Conservation (phyloP, 2,797 vertebrate species). For the Pangasius sanitwongsei region DNA sequence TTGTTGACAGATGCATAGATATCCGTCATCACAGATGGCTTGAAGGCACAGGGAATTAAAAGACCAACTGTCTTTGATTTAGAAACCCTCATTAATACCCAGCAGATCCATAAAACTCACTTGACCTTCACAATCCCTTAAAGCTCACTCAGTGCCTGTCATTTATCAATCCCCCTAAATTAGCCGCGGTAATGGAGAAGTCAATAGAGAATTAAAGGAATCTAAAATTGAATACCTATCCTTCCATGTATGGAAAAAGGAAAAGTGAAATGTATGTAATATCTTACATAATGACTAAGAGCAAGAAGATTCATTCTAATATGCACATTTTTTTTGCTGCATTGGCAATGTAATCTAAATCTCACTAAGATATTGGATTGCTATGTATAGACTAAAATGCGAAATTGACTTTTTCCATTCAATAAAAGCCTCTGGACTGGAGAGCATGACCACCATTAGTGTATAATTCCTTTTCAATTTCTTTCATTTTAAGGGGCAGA, state of each 20-base stretch:
- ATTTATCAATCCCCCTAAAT: slow-evolving; percentile 67
- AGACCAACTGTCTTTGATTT: slow-evolving; percentile 64
- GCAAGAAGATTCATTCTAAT: slow-evolving; percentile 18
- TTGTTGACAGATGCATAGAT: slow-evolving; percentile 1
- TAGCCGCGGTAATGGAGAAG: slow-evolving; percentile 66
- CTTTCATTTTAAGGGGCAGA: not conserved
- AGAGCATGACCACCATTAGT: slow-evolving; percentile 22
- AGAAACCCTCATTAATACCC: slow-evolving; percentile 71
- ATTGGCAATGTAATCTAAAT: slow-evolving; percentile 21
- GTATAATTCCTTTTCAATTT: slow-evolving; percentile 18
- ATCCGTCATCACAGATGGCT: slow-evolving; percentile 29
- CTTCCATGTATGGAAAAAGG: not conserved
- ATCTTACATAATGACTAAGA: slow-evolving; percentile 5
- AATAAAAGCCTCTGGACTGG: slow-evolving; percentile 32
- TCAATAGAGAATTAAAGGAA: slow-evolving; percentile 43
- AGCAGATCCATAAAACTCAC: slow-evolving; percentile 70
- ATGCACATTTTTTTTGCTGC: not conserved
- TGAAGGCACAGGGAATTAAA: slow-evolving; percentile 34
- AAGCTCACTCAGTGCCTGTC: slow-evolving; percentile 62
- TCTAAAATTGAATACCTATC: slow-evolving; percentile 26
- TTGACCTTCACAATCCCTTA: slow-evolving; percentile 66
- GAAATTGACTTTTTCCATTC: slow-evolving; percentile 29
- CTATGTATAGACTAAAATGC: slow-evolving; percentile 24
- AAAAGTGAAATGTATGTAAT: slow-evolving; percentile 12
- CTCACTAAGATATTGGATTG: slow-evolving; percentile 23